Evolutionary conservation across 1,140 invertebrate genomes (phyloP), one percentile per base, ranked within the genome.

Genomic region (Heliconius himera): DNA sequence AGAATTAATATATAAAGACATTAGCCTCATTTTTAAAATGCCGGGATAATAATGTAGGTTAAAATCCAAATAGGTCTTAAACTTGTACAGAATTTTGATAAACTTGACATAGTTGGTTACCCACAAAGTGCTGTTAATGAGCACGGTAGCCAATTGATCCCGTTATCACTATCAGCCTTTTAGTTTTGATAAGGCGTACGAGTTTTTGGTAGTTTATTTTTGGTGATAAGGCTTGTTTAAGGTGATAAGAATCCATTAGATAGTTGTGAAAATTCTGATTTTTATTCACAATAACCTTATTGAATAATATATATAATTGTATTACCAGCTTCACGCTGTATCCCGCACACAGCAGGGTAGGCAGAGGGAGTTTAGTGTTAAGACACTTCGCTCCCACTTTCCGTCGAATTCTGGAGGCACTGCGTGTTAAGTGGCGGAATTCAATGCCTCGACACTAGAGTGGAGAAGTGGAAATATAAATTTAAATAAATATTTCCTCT

Each of bases 91-190:
- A 51, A 33, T 78, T 75, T 74, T 77, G 51, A 77, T 80, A 80
- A 78, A 78, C 78, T 84, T 82, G 82, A 78, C 83, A 78, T 29
- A 78, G 74, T 84, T 82, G 70, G 41, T 75, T 72, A n/a, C 73
- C 77, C 54, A 60, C 75, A 81, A 73, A 78, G 76, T 66, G n/a
- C 75, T 36, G 78, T 56, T 82, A 82, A 78, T 78, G 76, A 78
- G 75, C 73, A 75, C 79, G 76, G 78, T 78, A 80, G 78, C 76
- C 80, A 80, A 82, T 80, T 80, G 72, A 51, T 46, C 41, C 73
- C 73, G 73, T 73, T 74, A 82, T 73, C 74, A 41, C 51, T 72
- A 76, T 79, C 70, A 73, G 56, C 81, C 77, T 82, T 82, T 79
- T 72, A 77, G 77, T 72, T 82, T 79, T 75, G 81, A 82, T 82